Evolutionary conservation across 35 echinoderm and acorn worm genomes (phyloP).

Genomic region (Apostichopus japonicus): DNA sequence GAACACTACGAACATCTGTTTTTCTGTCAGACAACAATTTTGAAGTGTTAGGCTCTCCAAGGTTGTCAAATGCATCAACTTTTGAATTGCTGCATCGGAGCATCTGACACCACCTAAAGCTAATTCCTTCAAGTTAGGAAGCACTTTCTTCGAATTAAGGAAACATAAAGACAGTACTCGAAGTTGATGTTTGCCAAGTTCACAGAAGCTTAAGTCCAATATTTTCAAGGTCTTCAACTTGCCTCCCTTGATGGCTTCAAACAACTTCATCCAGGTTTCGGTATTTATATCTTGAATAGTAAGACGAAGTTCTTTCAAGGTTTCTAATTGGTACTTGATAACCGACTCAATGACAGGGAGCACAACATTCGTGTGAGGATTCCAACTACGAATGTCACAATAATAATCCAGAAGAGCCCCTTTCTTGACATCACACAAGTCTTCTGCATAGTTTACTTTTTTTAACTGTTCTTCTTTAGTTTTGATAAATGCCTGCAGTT

Average conservation of each 20-base stretch:
- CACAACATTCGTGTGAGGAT: conserved; percentile 11
- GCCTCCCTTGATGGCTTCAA: background rate
- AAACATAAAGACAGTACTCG: background rate
- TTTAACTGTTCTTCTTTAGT: background rate
- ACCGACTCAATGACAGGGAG: conserved; percentile 13
- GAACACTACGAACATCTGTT: background rate
- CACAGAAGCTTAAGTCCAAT: conserved; percentile 42
- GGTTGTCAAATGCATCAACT: background rate
- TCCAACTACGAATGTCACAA: background rate
- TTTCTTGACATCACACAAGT: conserved; percentile 31
- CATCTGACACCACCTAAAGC: background rate
- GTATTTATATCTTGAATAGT: background rate
- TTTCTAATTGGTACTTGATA: background rate
- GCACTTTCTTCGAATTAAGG: background rate
- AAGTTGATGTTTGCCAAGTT: conserved; percentile 11
- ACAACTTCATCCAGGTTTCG: background rate
- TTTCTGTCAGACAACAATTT: background rate
- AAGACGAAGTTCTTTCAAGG: conserved; percentile 11
- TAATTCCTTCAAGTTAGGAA: conserved; percentile 12
- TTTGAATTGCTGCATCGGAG: background rate
- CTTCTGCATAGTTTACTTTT: background rate
- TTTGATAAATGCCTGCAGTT: background rate
- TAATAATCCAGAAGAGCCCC: conserved; percentile 8
- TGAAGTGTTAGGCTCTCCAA: conserved; percentile 6
- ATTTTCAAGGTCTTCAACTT: conserved; percentile 18